Evolutionary conservation across 2,113 vertebrate species (phyloP).

Genomic region (Cebidichthys violaceus): DNA sequence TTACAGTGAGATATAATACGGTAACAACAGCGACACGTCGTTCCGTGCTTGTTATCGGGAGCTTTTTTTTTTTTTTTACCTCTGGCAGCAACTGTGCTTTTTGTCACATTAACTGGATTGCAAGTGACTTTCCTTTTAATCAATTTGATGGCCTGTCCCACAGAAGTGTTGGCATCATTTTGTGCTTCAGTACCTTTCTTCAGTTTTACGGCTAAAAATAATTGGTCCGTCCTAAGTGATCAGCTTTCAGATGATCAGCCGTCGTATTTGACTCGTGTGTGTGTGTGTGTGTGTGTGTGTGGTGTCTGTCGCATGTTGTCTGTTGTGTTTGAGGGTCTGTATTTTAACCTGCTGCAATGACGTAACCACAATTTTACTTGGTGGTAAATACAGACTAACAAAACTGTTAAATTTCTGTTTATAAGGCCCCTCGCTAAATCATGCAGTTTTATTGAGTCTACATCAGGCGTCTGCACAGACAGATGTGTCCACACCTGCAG

Average conservation of each 20-base stretch:
- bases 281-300: too few relatives aligned
- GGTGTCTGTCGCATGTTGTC: neutral
- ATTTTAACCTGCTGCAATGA: neutral
- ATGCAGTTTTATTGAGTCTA: neutral
- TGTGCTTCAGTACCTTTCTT: neutral
- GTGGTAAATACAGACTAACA: too few relatives aligned
- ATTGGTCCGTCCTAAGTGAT: neutral
- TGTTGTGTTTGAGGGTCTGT: neutral
- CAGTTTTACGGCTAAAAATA: neutral
- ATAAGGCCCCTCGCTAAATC: neutral
- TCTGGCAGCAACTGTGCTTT: neutral
- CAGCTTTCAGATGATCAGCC: neutral
- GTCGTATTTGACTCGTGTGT: neutral
- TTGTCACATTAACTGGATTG: neutral
- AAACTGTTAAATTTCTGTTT: too few relatives aligned
- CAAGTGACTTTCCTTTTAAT: neutral
- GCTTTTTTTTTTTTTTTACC: neutral
- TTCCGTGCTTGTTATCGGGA: conserved; percentile 7
- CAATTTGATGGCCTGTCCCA: neutral
- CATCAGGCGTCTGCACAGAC: neutral
- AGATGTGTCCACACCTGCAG: neutral
- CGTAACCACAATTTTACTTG: too few relatives aligned
- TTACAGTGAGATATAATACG: conserved; percentile 2
- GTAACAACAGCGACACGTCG: neutral
- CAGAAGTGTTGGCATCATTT: neutral